Evolutionary conservation across 2,888 invertebrate genomes (phyloP).

Genomic region (Diogma glabrata): DNA sequence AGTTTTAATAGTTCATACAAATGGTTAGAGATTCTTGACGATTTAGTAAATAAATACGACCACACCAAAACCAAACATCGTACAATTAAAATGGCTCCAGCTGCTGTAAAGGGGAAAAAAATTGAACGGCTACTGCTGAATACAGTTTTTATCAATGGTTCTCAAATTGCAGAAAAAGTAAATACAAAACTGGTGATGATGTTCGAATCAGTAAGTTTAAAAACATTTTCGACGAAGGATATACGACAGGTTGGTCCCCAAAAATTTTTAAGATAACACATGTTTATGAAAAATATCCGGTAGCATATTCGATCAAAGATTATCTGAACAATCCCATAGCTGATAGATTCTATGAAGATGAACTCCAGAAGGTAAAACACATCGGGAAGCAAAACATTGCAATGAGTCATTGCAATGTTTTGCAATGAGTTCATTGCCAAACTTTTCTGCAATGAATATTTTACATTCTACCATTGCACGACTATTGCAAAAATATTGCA

Average conservation of each 20-base stretch:
- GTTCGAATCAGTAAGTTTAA: slow-evolving; percentile 27
- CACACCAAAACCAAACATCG: slow-evolving; percentile 26
- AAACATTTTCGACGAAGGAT: slow-evolving; percentile 26
- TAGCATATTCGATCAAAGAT: slow-evolving; percentile 25
- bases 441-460: too few relatives aligned
- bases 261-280: slow-evolving; percentile 27
- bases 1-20: slow-evolving; percentile 14
- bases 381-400: too few relatives aligned
- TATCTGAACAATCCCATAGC: slow-evolving; percentile 15
- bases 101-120: slow-evolving; percentile 25
- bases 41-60: slow-evolving; percentile 24
- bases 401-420: too few relatives aligned
- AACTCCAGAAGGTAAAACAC: slow-evolving; percentile 21
- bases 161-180: slow-evolving; percentile 17
- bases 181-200: slow-evolving; percentile 23
- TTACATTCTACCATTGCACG: too few relatives aligned
- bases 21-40: slow-evolving; percentile 17
- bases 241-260: slow-evolving; percentile 27
- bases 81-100: slow-evolving; percentile 26
- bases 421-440: too few relatives aligned
- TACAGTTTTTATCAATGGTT: slow-evolving; percentile 20
- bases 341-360: slow-evolving; percentile 23
- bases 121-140: slow-evolving; percentile 18
- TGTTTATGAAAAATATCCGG: slow-evolving; percentile 16
- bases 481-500: too few relatives aligned